Percentiles rank a stretch among this genome's conserved stretches.
These are phyloP conservation scores for Callionymus lyra DNA, from an alignment of 2,113 vertebrate species.

Conservation along the genomic window DNA sequence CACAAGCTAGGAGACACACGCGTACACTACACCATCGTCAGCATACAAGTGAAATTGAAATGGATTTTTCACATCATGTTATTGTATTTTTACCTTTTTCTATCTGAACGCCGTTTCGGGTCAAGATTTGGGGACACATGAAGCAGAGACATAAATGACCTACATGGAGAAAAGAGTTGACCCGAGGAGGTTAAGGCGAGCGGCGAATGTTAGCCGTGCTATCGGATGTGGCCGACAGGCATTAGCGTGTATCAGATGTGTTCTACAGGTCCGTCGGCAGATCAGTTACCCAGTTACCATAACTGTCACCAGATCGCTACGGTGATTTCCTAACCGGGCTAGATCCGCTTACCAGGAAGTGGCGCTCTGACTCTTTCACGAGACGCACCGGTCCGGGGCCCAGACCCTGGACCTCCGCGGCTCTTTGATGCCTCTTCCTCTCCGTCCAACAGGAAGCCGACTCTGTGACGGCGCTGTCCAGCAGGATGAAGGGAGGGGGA, in stretches of 20 bases:
- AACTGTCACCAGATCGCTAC: constrained; percentile 51
- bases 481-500: constrained; percentile 52
- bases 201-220: constrained; percentile 42
- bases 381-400: constrained; percentile 34
- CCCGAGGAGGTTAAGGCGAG: no score
- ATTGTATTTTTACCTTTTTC: no score
- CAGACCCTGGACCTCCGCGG: no score
- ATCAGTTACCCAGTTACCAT: constrained; percentile 64
- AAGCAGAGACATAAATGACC: no score
- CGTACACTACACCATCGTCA: no score
- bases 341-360: constrained; percentile 58
- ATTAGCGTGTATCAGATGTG: constrained; percentile 69
- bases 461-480: constrained; percentile 36
- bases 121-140: no score
- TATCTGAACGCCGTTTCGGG: no score
- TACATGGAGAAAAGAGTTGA: no score
- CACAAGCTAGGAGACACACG: no score
- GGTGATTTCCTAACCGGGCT: constrained; percentile 50
- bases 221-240: constrained; percentile 60
- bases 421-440: background rate
- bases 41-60: no score
- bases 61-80: no score
- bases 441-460: constrained; percentile 50
- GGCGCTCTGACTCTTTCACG: constrained; percentile 65
- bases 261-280: constrained; percentile 53